Percentiles rank a stretch among this genome's conserved stretches.
Evolutionary conservation across 1,140 invertebrate species (phyloP).

Genomic region (Drosophila seguyi): DNA sequence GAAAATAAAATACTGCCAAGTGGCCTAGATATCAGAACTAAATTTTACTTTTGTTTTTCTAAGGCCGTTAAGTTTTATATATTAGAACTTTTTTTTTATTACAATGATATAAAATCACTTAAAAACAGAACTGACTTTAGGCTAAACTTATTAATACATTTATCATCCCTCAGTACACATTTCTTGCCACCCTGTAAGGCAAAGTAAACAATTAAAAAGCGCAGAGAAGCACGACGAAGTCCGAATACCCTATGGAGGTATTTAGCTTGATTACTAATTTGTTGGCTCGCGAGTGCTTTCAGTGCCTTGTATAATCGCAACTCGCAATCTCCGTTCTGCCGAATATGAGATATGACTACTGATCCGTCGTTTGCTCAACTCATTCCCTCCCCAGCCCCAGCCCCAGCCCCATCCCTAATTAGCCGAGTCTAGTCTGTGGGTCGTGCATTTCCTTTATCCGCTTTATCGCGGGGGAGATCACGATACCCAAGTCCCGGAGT

Average conservation of each 20-base stretch:
- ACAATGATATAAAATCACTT: no score
- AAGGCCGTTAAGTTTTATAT: no score
- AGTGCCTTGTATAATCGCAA: constrained; percentile 20
- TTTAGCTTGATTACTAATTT: constrained; percentile 23
- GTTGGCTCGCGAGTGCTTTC: neutral
- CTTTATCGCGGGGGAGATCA: constrained; percentile 33
- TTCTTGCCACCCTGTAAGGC: no score
- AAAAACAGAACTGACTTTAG: neutral
- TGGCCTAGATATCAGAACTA: no score
- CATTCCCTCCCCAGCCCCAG: constrained; percentile 5
- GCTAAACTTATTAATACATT: neutral
- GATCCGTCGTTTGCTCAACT: constrained; percentile 11
- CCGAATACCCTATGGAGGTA: neutral
- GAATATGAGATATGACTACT: constrained; percentile 43
- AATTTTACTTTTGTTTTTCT: no score
- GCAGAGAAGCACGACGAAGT: constrained; percentile 13
- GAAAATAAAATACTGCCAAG: no score
- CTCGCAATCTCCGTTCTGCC: constrained; percentile 21
- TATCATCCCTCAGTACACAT: no score
- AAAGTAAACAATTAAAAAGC: constrained; percentile 1
- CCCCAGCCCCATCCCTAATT: constrained; percentile 6
- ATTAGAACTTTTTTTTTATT: no score
- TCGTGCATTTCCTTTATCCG: constrained; percentile 35
- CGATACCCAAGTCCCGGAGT: constrained; percentile 20
- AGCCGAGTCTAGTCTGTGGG: constrained; percentile 12